phyloP scores from a whole-genome alignment of 2,888 invertebrate species.

The Polydrusus pterygomalis region DNA sequence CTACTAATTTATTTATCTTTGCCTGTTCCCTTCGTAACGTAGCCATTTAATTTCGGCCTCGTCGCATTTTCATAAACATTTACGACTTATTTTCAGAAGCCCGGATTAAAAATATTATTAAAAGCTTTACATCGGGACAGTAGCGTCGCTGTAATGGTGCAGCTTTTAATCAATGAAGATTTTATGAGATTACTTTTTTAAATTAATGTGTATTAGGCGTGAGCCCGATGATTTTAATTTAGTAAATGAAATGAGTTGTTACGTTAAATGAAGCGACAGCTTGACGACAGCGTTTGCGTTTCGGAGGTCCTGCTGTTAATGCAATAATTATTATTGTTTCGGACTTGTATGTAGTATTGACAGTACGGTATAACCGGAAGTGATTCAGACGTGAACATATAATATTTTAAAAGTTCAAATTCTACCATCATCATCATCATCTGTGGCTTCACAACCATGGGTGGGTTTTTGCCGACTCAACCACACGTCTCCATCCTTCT shows the following conservation, averaged over 20 bases:
- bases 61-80: constrained; percentile 51
- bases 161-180: constrained; percentile 18
- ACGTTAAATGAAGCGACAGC: background rate
- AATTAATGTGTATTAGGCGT: background rate
- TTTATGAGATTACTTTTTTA: background rate
- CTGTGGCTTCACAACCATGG: too few species aligned
- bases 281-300: too few species aligned
- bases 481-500: too few species aligned
- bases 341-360: too few species aligned
- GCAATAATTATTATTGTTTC: too few species aligned
- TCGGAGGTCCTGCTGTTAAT: too few species aligned
- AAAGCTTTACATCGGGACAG: constrained; percentile 34
- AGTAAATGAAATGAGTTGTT: background rate
- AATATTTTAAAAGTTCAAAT: too few species aligned
- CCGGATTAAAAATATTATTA: constrained; percentile 50
- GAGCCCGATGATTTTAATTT: background rate
- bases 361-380: too few species aligned
- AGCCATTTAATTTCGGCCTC: constrained; percentile 48
- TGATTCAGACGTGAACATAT: too few species aligned
- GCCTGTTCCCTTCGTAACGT: constrained; percentile 35
- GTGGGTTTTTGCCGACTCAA: too few species aligned
- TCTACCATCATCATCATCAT: too few species aligned
- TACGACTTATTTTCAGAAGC: constrained; percentile 46
- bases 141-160: constrained; percentile 6
- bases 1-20: constrained; percentile 47